phyloP scores from a whole-genome alignment of 2,888 invertebrate species.

The Terebella lapidaria region DNA sequence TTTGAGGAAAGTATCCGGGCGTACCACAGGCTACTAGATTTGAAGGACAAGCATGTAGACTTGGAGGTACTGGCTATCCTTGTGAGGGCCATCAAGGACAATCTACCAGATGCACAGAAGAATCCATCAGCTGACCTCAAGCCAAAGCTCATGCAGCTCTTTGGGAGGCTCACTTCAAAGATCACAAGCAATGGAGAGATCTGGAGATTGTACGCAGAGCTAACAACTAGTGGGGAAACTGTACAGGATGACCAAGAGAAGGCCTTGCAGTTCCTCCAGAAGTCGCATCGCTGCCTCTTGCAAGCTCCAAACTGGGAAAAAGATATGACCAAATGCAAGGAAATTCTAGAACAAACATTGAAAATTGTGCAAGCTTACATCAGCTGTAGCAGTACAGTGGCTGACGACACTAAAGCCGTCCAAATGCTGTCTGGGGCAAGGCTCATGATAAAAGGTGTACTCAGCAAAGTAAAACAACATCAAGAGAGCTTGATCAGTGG shows the following conservation, averaged over 20 bases:
- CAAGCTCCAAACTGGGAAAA: conserved; percentile 63
- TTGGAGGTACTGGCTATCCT: conserved; percentile 65
- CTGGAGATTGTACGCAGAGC: conserved; percentile 76
- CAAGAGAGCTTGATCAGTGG: no score
- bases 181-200: conserved; percentile 65
- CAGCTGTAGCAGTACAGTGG: conserved; percentile 1
- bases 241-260: conserved; percentile 18
- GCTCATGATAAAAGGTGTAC: conserved; percentile 38
- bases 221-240: conserved; percentile 25
- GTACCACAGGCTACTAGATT: conserved; percentile 77
- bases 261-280: conserved; percentile 65
- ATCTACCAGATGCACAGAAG: conserved; percentile 61
- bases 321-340: conserved; percentile 57
- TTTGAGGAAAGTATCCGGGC: conserved; percentile 79
- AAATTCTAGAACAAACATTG: conserved; percentile 54
- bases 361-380: conserved; percentile 31
- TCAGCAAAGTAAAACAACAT: conserved; percentile 39
- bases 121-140: conserved; percentile 57
- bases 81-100: conserved; percentile 65
- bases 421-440: conserved; percentile 42
- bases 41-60: conserved; percentile 57
- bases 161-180: conserved; percentile 67
- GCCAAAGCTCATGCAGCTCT: conserved; percentile 64
- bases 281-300: conserved; percentile 68
- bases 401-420: conserved; percentile 14